Evolutionary conservation across 2,113 vertebrate species (phyloP).

Genomic region (Mesembrinibis cayennensis): DNA sequence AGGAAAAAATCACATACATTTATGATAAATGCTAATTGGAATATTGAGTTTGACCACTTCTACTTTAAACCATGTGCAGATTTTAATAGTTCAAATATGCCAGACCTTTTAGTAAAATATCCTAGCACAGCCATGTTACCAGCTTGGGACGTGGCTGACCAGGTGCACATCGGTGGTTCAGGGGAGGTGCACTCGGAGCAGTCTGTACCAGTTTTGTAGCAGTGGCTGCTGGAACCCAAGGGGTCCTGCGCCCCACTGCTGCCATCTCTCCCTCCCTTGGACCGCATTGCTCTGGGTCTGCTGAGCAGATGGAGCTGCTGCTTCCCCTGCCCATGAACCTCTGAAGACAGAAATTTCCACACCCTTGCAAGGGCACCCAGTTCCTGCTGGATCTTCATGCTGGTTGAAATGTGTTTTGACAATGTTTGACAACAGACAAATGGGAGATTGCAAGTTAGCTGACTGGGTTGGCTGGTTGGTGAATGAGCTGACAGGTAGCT

Average conservation of each 20-base stretch:
- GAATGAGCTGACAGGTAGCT: neutral
- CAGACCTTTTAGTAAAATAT: neutral
- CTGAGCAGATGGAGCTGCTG: neutral
- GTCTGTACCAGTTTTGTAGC: neutral
- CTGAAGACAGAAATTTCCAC: neutral
- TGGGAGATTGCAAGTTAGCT: neutral
- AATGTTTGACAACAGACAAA: neutral
- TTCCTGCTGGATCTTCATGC: neutral
- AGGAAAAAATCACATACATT: neutral
- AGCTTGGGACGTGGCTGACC: neutral
- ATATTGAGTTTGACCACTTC: neutral
- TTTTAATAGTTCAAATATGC: neutral
- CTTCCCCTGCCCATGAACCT: accelerated
- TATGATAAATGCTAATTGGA: neutral
- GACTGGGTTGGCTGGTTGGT: neutral
- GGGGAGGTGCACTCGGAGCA: neutral
- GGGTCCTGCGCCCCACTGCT: neutral
- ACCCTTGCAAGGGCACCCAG: neutral
- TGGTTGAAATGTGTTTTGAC: neutral
- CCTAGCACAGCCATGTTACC: neutral
- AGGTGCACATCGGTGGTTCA: no score
- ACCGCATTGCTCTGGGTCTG: neutral
- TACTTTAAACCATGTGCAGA: neutral
- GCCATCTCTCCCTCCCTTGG: neutral
- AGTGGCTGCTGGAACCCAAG: neutral